Evolutionary conservation across 2,113 vertebrate species (phyloP).

Genomic region (Sapayoa aenigma): DNA sequence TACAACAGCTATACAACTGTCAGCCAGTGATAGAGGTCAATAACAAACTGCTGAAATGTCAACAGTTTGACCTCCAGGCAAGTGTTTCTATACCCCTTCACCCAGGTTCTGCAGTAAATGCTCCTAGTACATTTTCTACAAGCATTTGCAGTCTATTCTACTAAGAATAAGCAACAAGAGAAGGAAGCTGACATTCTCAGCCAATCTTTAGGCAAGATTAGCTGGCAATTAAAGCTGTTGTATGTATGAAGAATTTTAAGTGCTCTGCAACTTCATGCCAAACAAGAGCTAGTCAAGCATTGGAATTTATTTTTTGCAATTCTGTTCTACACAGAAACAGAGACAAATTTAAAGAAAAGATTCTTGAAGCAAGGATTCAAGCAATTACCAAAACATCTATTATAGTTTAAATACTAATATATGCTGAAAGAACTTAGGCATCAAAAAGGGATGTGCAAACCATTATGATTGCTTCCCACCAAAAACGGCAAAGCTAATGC

Average conservation of each 20-base stretch:
- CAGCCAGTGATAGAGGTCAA: background rate
- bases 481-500: background rate
- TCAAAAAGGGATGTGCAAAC: background rate
- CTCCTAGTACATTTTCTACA: background rate
- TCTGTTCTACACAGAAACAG: background rate
- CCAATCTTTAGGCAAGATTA: slow-evolving; percentile 36
- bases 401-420: background rate
- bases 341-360: background rate
- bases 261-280: slow-evolving; percentile 33
- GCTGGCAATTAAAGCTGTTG: slow-evolving; percentile 35
- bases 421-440: background rate
- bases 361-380: background rate
- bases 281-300: slow-evolving; percentile 17
- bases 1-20: background rate
- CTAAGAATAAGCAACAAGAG: background rate
- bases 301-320: slow-evolving; percentile 13
- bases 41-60: background rate
- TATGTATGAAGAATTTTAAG: slow-evolving; percentile 60
- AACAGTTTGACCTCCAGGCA: background rate
- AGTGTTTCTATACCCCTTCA: background rate
- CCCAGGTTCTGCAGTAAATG: background rate
- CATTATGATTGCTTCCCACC: background rate
- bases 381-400: background rate
- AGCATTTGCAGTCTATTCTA: background rate
- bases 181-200: background rate